A percentile compares a stretch with the other conserved stretches of the same genome.
Conservation (phyloP, 2,888 invertebrate species). For the Watsonalla cultraria region DNA sequence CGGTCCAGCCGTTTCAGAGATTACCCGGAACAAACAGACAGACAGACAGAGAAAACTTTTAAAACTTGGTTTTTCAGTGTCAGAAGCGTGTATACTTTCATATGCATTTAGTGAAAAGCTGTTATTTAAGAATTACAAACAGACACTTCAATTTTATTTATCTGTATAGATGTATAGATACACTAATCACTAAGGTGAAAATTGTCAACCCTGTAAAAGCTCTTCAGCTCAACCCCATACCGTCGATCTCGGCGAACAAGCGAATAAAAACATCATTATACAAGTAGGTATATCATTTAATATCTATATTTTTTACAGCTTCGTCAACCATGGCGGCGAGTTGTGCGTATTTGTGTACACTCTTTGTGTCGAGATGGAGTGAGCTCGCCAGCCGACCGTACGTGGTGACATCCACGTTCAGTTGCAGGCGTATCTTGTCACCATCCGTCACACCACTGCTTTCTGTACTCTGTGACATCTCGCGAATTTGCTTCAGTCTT, state of each 20-base stretch:
- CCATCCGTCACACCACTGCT: constrained; percentile 88
- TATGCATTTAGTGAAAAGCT: too few relatives aligned
- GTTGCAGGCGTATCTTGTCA: constrained; percentile 95
- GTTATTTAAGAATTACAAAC: too few relatives aligned
- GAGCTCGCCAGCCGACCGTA: constrained; percentile 82
- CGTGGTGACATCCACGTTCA: constrained; percentile 89
- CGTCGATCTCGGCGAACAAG: constrained; percentile 9
- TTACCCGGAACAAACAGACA: too few relatives aligned
- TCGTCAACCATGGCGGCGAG: constrained; percentile 81
- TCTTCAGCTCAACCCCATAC: too few relatives aligned
- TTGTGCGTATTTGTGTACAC: constrained; percentile 79
- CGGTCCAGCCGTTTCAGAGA: too few relatives aligned
- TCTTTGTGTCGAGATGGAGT: constrained; percentile 74
- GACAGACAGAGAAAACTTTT: too few relatives aligned
- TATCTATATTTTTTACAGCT: constrained; percentile 77
- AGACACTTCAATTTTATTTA: too few relatives aligned
- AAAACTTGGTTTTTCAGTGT: too few relatives aligned
- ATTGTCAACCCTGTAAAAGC: too few relatives aligned
- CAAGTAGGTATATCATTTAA: constrained; percentile 72
- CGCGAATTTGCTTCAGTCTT: constrained; percentile 90
- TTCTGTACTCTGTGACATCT: constrained; percentile 71
- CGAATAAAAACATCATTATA: constrained; percentile 36
- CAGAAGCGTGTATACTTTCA: too few relatives aligned
- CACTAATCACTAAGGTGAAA: too few relatives aligned
- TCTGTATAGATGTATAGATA: too few relatives aligned